These are phyloP conservation scores for Drosophila leonis DNA, from an alignment of 2,888 invertebrate species.

Conservation along the genomic window DNA sequence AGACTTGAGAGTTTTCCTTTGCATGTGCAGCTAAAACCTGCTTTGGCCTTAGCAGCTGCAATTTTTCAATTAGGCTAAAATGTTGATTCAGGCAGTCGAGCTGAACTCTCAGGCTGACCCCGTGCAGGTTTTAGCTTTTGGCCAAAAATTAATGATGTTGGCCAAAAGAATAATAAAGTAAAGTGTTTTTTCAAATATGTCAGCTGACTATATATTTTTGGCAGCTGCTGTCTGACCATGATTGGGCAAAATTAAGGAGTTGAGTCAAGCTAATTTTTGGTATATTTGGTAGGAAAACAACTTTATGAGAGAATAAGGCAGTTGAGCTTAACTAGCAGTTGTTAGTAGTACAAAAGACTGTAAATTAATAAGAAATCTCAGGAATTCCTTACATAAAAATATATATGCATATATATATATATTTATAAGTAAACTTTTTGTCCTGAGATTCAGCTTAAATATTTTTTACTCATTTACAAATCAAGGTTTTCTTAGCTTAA, in stretches of 20 bases:
- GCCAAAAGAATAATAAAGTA: background rate
- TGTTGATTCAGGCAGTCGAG: conserved; percentile 1
- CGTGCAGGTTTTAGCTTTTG: background rate
- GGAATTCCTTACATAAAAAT: too few relatives aligned
- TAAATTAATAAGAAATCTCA: background rate
- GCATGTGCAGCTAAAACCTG: background rate
- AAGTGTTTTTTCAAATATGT: background rate
- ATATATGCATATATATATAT: too few relatives aligned
- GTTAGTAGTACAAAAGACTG: background rate
- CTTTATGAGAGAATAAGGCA: background rate
- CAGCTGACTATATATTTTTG: background rate
- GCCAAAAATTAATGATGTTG: background rate
- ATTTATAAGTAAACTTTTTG: too few relatives aligned
- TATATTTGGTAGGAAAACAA: background rate
- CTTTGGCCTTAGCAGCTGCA: background rate
- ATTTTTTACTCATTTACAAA: too few relatives aligned
- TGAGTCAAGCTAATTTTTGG: background rate
- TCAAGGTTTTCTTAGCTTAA: too few relatives aligned
- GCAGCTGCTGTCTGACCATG: background rate
- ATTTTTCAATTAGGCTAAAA: conserved; percentile 10
- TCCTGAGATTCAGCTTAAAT: too few relatives aligned
- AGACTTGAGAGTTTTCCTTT: background rate
- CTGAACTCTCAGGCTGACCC: conserved; percentile 15
- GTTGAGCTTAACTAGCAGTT: too few relatives aligned
- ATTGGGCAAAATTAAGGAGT: background rate